Evolutionary conservation across 2,113 vertebrate genomes (phyloP).

Genomic region (Apistogramma diplotaenia): DNA sequence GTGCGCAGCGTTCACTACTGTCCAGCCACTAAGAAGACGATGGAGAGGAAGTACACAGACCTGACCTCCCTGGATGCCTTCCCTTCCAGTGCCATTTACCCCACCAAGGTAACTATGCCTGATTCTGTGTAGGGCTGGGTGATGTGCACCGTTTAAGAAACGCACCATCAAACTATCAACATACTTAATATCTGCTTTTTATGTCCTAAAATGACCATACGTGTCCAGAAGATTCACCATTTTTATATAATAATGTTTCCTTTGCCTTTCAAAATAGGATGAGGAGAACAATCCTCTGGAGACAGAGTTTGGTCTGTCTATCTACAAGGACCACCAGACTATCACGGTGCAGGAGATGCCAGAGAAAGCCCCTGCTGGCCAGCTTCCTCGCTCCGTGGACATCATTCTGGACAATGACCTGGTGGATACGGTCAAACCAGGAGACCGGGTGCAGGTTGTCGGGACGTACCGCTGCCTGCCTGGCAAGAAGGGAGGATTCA

Average conservation of each 20-base stretch:
- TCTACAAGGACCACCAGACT: conserved; percentile 96
- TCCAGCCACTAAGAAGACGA: conserved; percentile 93
- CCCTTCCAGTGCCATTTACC: conserved; percentile 89
- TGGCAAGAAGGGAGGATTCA: conserved; percentile 93
- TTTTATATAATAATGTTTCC: not conserved
- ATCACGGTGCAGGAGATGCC: conserved; percentile 99
- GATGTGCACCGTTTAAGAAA: too few species aligned
- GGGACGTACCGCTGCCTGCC: conserved; percentile 96
- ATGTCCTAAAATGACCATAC: too few species aligned
- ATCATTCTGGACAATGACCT: conserved; percentile 94
- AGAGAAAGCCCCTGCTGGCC: conserved; percentile 95
- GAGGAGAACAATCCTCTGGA: conserved; percentile 97
- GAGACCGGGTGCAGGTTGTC: conserved; percentile 90
- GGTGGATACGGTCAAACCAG: conserved; percentile 91
- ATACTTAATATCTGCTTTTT: too few species aligned
- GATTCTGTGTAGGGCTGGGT: too few species aligned
- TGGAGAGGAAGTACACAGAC: conserved; percentile 93
- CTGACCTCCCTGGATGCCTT: conserved; percentile 93
- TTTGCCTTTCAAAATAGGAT: conserved; percentile 74
- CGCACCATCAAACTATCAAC: too few species aligned
- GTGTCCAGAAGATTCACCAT: too few species aligned
- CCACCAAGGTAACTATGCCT: conserved; percentile 85
- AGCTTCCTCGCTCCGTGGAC: conserved; percentile 94
- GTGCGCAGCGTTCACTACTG: conserved; percentile 98
- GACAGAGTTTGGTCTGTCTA: conserved; percentile 92